Evolutionary conservation across 2,888 invertebrate species (phyloP), one percentile per base, ranked within the genome.

Genomic region (Nymphalis polychloros): DNA sequence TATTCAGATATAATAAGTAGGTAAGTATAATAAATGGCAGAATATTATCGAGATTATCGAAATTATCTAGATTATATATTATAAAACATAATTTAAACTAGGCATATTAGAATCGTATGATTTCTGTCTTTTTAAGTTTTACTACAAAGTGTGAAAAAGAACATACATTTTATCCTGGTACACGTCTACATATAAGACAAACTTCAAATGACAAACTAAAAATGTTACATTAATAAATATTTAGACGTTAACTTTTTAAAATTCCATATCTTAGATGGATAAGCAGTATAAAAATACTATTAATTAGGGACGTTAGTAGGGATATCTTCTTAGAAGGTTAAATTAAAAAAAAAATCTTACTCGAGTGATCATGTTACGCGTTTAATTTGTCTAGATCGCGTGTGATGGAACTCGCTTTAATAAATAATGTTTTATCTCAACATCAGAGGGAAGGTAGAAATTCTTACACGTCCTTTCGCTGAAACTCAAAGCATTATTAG

Each of bases 301-400:
- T 69, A 63, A 66, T 69, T 63, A 67, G 68, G 20, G 63, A 67
- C 57, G 27, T 55, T 31, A 27, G 31, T n/a, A 23, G 13, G 23
- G 10, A 23, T 64, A 63, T 81, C 81, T 81, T 75, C 78, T 81
- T 82, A 81, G 78, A 82, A 84, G 81, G 81, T 80, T 78, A 75
- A 74, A 49, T 50, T 69, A 61, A 57, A 49, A 61, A n/a, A 67
- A 67, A 69, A 73, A 76, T 76, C 77, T 76, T 76, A 78, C 84
- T 84, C 79, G 78, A 84, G 63, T 64, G 87, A 89, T 91, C 91
- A 89, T 82, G 89, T 92, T 90, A 89, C 91, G 77, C 79, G 79
- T 86, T 88, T 88, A 89, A 90, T 92, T 92, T 90, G 90, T 92
- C 89, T 87, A 89, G 88, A 89, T 89, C 85, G 89, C 90, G 85